Conservation (phyloP, 1,140 invertebrate genomes). For the Dufourea novaeangliae region DNA sequence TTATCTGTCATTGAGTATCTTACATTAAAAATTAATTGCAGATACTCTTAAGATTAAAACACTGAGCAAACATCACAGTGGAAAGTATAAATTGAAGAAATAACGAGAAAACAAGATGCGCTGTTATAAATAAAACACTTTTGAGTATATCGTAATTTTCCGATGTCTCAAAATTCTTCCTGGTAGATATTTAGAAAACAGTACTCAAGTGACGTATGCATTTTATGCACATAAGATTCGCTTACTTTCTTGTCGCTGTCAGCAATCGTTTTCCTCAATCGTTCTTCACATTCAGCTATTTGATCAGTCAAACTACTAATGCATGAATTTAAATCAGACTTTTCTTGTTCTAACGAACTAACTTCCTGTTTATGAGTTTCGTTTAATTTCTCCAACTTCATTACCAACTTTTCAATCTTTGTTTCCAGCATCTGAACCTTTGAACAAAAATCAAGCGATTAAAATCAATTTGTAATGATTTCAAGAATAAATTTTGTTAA, state of each 20-base stretch:
- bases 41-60: background rate
- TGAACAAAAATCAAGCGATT: constrained; percentile 29
- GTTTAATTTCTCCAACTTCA: constrained; percentile 27
- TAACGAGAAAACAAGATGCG: no score
- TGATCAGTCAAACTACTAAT: constrained; percentile 42
- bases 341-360: constrained; percentile 54
- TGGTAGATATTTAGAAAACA: background rate
- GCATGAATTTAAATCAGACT: constrained; percentile 36
- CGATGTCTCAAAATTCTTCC: background rate
- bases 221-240: constrained; percentile 47
- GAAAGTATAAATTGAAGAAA: background rate
- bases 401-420: constrained; percentile 41
- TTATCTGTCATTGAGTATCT: constrained; percentile 60
- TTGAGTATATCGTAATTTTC: background rate
- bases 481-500: background rate
- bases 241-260: constrained; percentile 75
- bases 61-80: background rate
- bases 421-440: constrained; percentile 37
- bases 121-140: no score
- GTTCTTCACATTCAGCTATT: constrained; percentile 71
- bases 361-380: constrained; percentile 34
- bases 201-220: constrained; percentile 50
- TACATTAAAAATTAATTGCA: background rate
- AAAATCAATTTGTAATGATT: constrained; percentile 10
- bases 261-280: constrained; percentile 70